Conservation (phyloP, 2,113 vertebrate genomes). For the Ia io region DNA sequence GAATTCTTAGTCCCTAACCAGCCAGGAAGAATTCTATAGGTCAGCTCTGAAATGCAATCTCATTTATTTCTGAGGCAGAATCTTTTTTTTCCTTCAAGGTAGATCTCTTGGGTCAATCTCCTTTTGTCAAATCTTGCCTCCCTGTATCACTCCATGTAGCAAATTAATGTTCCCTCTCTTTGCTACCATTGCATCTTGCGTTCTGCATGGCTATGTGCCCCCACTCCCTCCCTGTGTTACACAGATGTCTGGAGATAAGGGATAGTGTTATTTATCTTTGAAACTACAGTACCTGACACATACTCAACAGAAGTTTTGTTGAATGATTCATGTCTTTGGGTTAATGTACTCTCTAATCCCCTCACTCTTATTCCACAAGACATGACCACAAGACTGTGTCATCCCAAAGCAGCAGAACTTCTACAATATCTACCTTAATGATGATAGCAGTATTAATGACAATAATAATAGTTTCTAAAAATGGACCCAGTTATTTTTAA, state of each 20-base stretch:
- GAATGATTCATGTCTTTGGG: background rate
- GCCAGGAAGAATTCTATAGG: background rate
- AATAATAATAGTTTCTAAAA: background rate
- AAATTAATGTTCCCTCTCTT: background rate
- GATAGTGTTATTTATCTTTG: background rate
- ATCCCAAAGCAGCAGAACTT: background rate
- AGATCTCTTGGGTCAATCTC: background rate
- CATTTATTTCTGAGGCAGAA: background rate
- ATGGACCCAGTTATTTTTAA: background rate
- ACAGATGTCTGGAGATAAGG: background rate
- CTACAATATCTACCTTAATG: background rate
- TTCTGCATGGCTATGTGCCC: background rate
- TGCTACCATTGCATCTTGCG: background rate
- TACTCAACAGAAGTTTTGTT: background rate
- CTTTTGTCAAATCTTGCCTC: background rate
- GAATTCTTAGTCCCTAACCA: background rate
- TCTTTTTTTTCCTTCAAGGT: slow-evolving; percentile 8
- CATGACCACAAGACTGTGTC: background rate
- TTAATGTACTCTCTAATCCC: background rate
- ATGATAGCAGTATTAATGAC: background rate
- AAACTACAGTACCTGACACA: background rate
- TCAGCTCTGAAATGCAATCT: background rate
- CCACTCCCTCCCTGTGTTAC: background rate
- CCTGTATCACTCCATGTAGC: background rate
- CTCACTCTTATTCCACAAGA: background rate